Conservation (phyloP, 2,797 vertebrate species). For the Pelobates cultripes region DNA sequence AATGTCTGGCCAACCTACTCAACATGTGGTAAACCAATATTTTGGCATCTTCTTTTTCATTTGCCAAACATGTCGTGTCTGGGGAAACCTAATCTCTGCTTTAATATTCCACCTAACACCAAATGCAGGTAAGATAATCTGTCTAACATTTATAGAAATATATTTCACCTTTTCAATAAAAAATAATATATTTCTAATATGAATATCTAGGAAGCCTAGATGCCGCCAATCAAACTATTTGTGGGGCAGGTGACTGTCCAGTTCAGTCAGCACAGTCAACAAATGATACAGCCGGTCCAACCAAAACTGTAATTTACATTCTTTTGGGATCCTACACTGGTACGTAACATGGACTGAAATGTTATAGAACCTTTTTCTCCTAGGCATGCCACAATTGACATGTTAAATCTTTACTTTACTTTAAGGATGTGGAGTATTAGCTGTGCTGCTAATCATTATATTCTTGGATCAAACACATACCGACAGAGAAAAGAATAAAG, state of each 20-base stretch:
- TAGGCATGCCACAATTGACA: too few relatives aligned
- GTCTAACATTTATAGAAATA: neutral
- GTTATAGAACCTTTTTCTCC: too few relatives aligned
- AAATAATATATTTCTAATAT: neutral
- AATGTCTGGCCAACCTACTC: slow-evolving; percentile 64
- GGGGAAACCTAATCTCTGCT: slow-evolving; percentile 86
- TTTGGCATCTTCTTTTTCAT: slow-evolving; percentile 84
- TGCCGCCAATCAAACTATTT: slow-evolving; percentile 41
- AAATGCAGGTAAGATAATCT: slow-evolving; percentile 63
- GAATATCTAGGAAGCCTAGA: slow-evolving; percentile 10
- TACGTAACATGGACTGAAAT: slow-evolving; percentile 3
- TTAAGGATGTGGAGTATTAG: slow-evolving; percentile 84
- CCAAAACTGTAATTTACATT: slow-evolving; percentile 43
- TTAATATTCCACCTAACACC: slow-evolving; percentile 78
- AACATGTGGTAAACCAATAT: slow-evolving; percentile 79
- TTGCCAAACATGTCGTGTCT: slow-evolving; percentile 80
- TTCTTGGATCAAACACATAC: slow-evolving; percentile 74
- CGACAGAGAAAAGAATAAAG: slow-evolving; percentile 40
- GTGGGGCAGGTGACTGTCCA: slow-evolving; percentile 47
- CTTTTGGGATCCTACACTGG: slow-evolving; percentile 48
- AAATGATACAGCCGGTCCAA: slow-evolving; percentile 29
- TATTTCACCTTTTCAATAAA: neutral
- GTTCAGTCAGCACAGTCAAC: slow-evolving; percentile 1
- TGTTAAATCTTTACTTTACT: slow-evolving; percentile 8
- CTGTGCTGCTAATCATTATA: slow-evolving; percentile 76